Conservation (phyloP, 1,140 invertebrate genomes). For the Ptiloglossa arizonensis region DNA sequence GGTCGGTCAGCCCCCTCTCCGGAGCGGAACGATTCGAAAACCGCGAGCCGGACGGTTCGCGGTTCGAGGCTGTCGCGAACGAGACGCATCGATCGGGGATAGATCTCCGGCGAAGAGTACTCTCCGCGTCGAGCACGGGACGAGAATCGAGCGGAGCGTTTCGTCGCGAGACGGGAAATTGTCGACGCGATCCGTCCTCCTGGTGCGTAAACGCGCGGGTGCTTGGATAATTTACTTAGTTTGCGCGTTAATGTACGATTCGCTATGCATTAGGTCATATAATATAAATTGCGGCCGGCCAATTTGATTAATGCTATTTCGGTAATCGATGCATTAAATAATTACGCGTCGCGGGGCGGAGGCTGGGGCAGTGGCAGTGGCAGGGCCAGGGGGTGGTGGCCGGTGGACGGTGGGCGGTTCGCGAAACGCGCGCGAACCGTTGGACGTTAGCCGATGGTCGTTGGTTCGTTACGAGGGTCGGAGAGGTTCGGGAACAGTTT, state of each 20-base stretch:
- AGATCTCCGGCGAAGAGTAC: too few species aligned
- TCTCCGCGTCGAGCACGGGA: too few species aligned
- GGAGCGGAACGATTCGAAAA: slow-evolving; percentile 6
- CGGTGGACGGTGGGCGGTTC: not conserved
- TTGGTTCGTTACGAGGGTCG: slow-evolving; percentile 43
- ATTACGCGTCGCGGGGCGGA: slow-evolving; percentile 46
- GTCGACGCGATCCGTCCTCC: not conserved
- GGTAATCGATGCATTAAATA: slow-evolving; percentile 60
- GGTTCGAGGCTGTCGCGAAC: not conserved
- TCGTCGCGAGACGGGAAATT: slow-evolving; percentile 27
- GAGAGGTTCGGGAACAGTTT: slow-evolving; percentile 33
- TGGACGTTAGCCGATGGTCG: slow-evolving; percentile 49
- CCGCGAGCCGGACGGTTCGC: slow-evolving; percentile 10
- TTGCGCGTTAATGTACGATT: slow-evolving; percentile 65
- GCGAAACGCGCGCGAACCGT: slow-evolving; percentile 1
- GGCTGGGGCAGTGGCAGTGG: too few species aligned
- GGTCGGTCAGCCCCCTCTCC: slow-evolving; percentile 17
- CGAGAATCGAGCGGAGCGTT: too few species aligned
- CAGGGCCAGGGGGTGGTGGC: not conserved
- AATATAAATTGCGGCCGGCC: slow-evolving; percentile 65
- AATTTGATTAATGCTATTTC: slow-evolving; percentile 66
- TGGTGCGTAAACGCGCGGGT: slow-evolving; percentile 32
- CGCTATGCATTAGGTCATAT: slow-evolving; percentile 64
- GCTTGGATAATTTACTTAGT: slow-evolving; percentile 61
- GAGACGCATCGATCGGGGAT: not conserved